Percentiles rank a stretch among this genome's conserved stretches.
Conservation (phyloP, 1,140 invertebrate species). For the Caenorhabditis remanei region DNA sequence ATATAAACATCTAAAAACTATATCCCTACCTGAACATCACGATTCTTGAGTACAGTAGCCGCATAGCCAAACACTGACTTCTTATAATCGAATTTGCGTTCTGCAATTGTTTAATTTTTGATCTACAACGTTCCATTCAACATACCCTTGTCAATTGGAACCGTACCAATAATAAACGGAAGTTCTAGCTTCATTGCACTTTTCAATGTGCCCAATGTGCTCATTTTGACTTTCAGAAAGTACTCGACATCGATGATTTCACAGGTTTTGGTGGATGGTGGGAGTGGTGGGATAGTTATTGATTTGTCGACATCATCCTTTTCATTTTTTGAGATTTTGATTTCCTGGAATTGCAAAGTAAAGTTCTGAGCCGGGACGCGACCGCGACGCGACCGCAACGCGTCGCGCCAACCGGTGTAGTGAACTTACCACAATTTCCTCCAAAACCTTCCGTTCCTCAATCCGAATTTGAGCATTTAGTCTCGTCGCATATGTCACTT, state of each 20-base stretch:
- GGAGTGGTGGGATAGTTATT: not conserved
- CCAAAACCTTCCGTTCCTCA: constrained; percentile 22
- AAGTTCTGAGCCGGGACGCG: not conserved
- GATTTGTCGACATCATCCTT: constrained; percentile 4
- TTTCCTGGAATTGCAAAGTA: not conserved
- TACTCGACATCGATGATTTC: constrained; percentile 29
- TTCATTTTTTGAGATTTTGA: constrained; percentile 14
- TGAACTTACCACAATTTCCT: not conserved
- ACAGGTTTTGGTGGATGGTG: constrained; percentile 33
- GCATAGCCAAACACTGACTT: constrained; percentile 37
- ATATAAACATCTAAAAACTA: not conserved
- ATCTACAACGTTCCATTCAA: too few relatives aligned
- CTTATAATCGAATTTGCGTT: constrained; percentile 12
- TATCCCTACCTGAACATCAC: not conserved
- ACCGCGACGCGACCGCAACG: not conserved
- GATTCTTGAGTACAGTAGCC: constrained; percentile 20
- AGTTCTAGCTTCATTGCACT: constrained; percentile 28
- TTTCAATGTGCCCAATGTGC: constrained; percentile 30
- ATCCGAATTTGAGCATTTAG: constrained; percentile 18
- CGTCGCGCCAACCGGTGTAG: too few relatives aligned
- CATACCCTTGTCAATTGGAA: not conserved
- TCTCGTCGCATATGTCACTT: constrained; percentile 33
- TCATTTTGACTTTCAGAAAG: constrained; percentile 41
- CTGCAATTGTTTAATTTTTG: not conserved
- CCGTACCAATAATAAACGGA: constrained; percentile 15